phyloP scores from a whole-genome alignment of 2,888 invertebrate genomes.

The Metopia argyrocephala region DNA sequence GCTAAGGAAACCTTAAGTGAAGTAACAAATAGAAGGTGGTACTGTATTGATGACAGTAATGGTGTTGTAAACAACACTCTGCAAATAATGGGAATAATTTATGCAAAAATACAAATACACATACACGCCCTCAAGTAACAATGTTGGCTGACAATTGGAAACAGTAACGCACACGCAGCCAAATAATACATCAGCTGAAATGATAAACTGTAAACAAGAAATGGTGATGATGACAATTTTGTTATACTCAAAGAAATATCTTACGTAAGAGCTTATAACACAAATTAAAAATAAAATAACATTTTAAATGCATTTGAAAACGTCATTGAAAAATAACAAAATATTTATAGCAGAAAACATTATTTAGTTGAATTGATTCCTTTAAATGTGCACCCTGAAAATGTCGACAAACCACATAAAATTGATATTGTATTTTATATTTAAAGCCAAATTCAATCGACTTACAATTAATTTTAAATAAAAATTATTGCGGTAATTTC shows the following conservation, averaged over 20 bases:
- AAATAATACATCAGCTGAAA: slow-evolving; percentile 24
- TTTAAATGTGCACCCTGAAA: no score
- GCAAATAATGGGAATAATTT: slow-evolving; percentile 48
- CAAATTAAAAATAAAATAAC: background rate
- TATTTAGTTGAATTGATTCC: no score
- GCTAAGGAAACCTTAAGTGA: background rate
- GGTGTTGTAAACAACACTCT: slow-evolving; percentile 51
- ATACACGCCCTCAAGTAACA: background rate
- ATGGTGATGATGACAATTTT: background rate
- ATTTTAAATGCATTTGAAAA: background rate
- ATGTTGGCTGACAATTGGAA: background rate
- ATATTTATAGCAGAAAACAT: no score
- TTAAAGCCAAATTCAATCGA: no score
- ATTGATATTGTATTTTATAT: no score
- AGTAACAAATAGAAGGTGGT: background rate
- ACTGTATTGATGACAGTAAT: slow-evolving; percentile 45
- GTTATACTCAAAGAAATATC: background rate
- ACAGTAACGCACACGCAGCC: background rate
- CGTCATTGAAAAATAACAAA: no score
- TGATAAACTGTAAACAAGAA: background rate
- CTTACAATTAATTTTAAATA: no score
- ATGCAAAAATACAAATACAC: slow-evolving; percentile 14
- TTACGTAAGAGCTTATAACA: background rate
- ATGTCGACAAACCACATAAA: no score
- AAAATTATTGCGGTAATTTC: no score